Evolutionary conservation across 2,888 invertebrate species (phyloP).

Genomic region (Nemapogon koenigi): DNA sequence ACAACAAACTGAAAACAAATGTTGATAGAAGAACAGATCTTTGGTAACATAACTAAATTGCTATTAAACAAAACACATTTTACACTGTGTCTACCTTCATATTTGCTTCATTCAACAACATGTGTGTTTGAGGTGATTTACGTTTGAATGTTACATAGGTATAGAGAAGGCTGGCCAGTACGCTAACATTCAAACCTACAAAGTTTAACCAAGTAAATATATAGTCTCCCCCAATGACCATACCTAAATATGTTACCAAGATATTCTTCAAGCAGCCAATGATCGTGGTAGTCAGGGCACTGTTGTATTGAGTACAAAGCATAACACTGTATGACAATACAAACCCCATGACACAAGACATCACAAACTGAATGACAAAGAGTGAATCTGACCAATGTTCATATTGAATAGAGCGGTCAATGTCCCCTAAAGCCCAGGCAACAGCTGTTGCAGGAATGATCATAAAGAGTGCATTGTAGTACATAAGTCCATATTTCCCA

Average conservation of each 20-base stretch:
- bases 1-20: not conserved
- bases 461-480: slow-evolving; percentile 92
- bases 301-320: slow-evolving; percentile 94
- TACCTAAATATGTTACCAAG: slow-evolving; percentile 95
- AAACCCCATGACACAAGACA: slow-evolving; percentile 97
- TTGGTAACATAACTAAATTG: not conserved
- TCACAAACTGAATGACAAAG: slow-evolving; percentile 81
- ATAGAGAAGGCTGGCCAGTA: slow-evolving; percentile 83
- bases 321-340: slow-evolving; percentile 94
- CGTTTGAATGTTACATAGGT: slow-evolving; percentile 85
- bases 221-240: slow-evolving; percentile 98
- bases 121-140: slow-evolving; percentile 47
- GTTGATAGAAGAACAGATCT: not conserved
- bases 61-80: slow-evolving; percentile 16
- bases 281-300: slow-evolving; percentile 98
- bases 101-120: slow-evolving; percentile 30
- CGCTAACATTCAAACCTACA: slow-evolving; percentile 94
- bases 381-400: slow-evolving; percentile 75
- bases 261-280: slow-evolving; percentile 98
- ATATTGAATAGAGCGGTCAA: slow-evolving; percentile 70
- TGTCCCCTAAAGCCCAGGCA: slow-evolving; percentile 79
- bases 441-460: slow-evolving; percentile 74
- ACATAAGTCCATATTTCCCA: slow-evolving; percentile 92
- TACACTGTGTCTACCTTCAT: slow-evolving; percentile 49
- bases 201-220: slow-evolving; percentile 94